phyloP scores from a whole-genome alignment of 1,140 invertebrate species.

The Triops longicaudatus region DNA sequence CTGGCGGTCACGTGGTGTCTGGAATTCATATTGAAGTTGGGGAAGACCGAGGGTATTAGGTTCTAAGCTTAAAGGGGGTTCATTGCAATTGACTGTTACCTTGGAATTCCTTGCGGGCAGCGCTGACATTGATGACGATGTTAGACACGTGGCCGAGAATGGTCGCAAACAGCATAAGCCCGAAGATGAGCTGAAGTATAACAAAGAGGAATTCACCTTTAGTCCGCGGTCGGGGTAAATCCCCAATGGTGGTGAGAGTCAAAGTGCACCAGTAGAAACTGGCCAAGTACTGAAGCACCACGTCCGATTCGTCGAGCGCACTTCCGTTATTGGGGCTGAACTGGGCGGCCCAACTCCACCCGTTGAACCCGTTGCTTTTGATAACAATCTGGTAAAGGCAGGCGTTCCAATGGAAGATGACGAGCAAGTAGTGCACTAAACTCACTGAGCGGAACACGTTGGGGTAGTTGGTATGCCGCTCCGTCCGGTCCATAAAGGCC shows the following conservation, averaged over 20 bases:
- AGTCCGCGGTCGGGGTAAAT: conserved; percentile 60
- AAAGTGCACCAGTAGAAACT: conserved; percentile 97
- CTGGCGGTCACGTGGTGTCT: too few relatives aligned
- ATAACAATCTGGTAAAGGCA: conserved; percentile 93
- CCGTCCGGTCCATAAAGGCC: conserved; percentile 96
- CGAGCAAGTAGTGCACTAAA: conserved; percentile 90
- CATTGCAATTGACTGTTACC: conserved; percentile 55
- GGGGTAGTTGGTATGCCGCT: conserved; percentile 96
- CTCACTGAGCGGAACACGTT: conserved; percentile 90
- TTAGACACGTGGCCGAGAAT: conserved; percentile 89
- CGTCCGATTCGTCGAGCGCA: conserved; percentile 63
- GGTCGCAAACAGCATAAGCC: conserved; percentile 81
- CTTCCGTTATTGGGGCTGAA: conserved; percentile 40
- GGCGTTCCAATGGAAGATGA: conserved; percentile 99
- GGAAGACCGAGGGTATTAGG: background rate
- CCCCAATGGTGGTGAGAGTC: conserved; percentile 79
- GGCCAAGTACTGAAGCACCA: conserved; percentile 89
- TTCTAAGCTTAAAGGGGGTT: background rate
- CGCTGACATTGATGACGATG: conserved; percentile 89
- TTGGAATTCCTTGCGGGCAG: conserved; percentile 90
- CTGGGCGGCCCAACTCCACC: conserved; percentile 10
- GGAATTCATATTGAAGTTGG: background rate
- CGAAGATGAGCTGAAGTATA: conserved; percentile 79
- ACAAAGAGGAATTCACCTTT: conserved; percentile 87
- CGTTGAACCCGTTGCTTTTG: conserved; percentile 59